Evolutionary conservation across 2,888 invertebrate genomes (phyloP).

Genomic region (Pantelozetes paolii): DNA sequence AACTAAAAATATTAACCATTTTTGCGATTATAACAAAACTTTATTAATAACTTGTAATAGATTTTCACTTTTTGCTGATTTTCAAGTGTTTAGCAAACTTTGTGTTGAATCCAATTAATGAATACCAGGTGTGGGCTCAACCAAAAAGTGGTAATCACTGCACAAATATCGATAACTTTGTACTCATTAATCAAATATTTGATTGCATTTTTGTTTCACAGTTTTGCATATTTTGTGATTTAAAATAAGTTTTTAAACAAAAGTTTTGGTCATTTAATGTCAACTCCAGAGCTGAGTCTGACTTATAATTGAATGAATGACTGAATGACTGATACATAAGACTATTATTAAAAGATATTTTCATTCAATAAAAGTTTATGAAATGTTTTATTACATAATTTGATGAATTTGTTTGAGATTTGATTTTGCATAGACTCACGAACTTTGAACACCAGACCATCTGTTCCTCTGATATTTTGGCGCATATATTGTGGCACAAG

Average conservation of each 20-base stretch:
- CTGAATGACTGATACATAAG: too few relatives aligned
- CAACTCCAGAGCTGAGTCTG: too few relatives aligned
- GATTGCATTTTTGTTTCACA: too few relatives aligned
- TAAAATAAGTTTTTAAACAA: too few relatives aligned
- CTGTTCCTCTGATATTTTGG: neutral
- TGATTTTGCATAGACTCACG: neutral
- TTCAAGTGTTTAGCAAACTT: constrained; percentile 20
- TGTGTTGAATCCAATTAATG: neutral
- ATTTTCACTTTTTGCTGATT: neutral
- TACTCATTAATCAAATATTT: too few relatives aligned
- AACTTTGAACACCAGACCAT: constrained; percentile 29
- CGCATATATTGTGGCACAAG: neutral
- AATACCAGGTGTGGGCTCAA: neutral
- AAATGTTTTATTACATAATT: neutral
- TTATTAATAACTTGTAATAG: neutral
- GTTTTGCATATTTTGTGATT: too few relatives aligned
- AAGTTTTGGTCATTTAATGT: too few relatives aligned
- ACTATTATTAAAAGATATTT: neutral
- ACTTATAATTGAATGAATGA: too few relatives aligned
- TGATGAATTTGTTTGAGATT: neutral
- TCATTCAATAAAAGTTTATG: neutral
- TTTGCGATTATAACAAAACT: too few relatives aligned
- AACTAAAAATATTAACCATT: too few relatives aligned
- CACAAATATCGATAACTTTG: too few relatives aligned
- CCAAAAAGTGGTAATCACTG: too few relatives aligned